These are phyloP conservation scores for Cephalophus harveyi DNA, from an alignment of 2,113 vertebrate genomes.

Conservation along the genomic window DNA sequence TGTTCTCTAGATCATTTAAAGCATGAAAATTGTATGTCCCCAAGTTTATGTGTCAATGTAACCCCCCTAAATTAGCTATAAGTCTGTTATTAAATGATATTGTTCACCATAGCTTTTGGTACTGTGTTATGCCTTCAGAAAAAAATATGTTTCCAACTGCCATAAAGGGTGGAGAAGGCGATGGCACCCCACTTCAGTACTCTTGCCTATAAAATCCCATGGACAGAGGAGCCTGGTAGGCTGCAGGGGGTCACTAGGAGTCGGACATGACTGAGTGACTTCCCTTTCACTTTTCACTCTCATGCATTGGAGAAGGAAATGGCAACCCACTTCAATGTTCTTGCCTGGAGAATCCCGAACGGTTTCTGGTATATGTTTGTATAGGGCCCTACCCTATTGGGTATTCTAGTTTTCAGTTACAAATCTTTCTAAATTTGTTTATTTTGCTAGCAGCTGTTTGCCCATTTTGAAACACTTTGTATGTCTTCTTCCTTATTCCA, in stretches of 20 bases:
- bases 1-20: not conserved
- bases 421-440: not conserved
- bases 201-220: too few species aligned
- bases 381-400: not conserved
- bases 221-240: too few species aligned
- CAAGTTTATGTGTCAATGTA: not conserved
- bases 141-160: not conserved
- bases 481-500: not conserved
- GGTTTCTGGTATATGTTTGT: not conserved
- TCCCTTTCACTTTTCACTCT: too few species aligned
- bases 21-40: not conserved
- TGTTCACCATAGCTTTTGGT: not conserved
- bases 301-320: too few species aligned
- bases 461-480: not conserved
- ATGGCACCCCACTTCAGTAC: too few species aligned
- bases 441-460: not conserved
- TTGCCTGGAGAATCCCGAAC: too few species aligned
- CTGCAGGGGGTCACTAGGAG: too few species aligned
- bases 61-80: not conserved
- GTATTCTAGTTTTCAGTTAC: not conserved
- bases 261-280: too few species aligned
- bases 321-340: too few species aligned
- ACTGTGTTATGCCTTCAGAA: not conserved
- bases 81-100: not conserved
- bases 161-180: accelerated